Percentiles rank a stretch among this genome's conserved stretches.
These are phyloP conservation scores for Anguilla megastoma DNA, from an alignment of 2,797 vertebrate species.

Conservation along the genomic window DNA sequence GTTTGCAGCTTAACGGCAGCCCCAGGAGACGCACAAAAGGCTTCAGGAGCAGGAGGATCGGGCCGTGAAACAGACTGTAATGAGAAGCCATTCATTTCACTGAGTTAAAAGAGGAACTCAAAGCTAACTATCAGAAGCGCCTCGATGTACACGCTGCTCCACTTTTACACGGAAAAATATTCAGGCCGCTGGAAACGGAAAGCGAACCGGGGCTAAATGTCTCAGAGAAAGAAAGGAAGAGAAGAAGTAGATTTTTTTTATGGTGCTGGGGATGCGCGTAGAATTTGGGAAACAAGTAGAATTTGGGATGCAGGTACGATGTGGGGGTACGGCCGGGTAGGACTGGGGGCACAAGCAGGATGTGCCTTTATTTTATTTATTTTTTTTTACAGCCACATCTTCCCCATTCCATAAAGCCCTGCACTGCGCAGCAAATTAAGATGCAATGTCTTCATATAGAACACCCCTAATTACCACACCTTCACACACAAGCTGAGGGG, in stretches of 20 bases:
- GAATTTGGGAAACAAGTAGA: neutral
- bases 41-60: neutral
- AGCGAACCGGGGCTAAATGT: neutral
- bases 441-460: neutral
- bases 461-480: neutral
- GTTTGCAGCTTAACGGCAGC: neutral
- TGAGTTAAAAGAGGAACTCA: neutral
- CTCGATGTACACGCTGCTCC: neutral
- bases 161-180: neutral
- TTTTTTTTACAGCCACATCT: neutral
- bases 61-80: constrained; percentile 5
- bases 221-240: neutral
- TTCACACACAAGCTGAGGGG: neutral
- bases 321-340: neutral
- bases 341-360: neutral
- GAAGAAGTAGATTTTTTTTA: too few species aligned
- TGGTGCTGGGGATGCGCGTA: neutral
- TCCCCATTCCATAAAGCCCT: neutral
- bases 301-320: neutral
- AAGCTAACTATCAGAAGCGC: neutral
- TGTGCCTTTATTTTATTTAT: too few species aligned
- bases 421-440: neutral
- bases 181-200: neutral
- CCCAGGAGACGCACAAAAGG: neutral
- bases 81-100: constrained; percentile 1